Percentiles rank a stretch among this genome's conserved stretches.
phyloP scores from a whole-genome alignment of 2,113 vertebrate species.

The Phoxinus phoxinus region DNA sequence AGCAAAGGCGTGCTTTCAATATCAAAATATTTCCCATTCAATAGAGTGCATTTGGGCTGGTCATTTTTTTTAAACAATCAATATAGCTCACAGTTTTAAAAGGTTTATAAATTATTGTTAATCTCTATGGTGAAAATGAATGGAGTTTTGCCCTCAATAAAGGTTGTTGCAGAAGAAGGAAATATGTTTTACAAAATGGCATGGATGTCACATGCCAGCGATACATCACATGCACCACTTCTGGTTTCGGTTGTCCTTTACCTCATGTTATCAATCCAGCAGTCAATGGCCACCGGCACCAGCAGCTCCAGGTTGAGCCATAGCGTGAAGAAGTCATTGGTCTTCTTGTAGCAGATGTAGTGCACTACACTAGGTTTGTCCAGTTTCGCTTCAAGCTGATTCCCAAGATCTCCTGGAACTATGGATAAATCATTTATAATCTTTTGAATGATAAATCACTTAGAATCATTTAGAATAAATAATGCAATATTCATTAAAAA shows the following conservation, averaged over 20 bases:
- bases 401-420: slow-evolving; percentile 97
- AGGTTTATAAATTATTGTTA: no score
- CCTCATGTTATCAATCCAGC: slow-evolving; percentile 99
- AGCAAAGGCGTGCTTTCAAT: neutral
- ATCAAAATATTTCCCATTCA: neutral
- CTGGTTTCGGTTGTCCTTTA: slow-evolving; percentile 58
- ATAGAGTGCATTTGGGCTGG: neutral
- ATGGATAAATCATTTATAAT: slow-evolving; percentile 20
- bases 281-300: slow-evolving; percentile 93
- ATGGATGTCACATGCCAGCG: neutral
- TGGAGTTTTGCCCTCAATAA: no score
- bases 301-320: slow-evolving; percentile 97
- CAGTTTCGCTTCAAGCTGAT: slow-evolving; percentile 95
- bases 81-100: no score
- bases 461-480: no score
- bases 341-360: slow-evolving; percentile 96
- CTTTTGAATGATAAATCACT: no score
- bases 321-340: slow-evolving; percentile 89
- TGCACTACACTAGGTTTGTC: slow-evolving; percentile 96
- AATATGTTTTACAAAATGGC: neutral
- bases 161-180: neutral
- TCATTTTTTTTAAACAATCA: neutral
- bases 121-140: no score
- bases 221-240: neutral
- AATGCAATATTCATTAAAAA: neutral